Base-by-base conservation (phyloP, 1,140 invertebrate species). In the Rhagoletis zephyria region DNA sequence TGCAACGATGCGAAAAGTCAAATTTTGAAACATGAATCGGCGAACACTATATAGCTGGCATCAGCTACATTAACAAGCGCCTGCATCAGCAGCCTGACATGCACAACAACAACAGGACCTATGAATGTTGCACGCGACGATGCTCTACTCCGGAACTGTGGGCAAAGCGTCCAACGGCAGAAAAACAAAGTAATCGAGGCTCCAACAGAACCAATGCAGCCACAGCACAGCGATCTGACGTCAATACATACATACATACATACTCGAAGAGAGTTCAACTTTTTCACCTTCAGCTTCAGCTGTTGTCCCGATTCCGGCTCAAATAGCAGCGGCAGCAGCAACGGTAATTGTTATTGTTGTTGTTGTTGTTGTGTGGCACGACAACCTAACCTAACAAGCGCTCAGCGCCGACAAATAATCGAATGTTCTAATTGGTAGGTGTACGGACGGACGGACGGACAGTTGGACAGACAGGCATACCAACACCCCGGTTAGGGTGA, bases 351-450 rank as follows among this genome's bases (percentile, higher is more conserved):
- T 81, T 77, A 51, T n/a, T n/a, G 1, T 48, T n/a, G 45, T 51
- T 51, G 45, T 77, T 56, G 4, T 56, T 19, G 64, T 19, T 67
- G 19, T 5, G 14, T 81, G 3, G 12, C 45, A 77, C 70, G 7
- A 77, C 45, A 45, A 77, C 16, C 48, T 10, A 56, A 81, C 48
- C 48, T 10, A 81, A 81, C 48, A 56, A 30, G 6, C 74, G 0
- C 4, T 30, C 74, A 81, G 14, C 12, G 74, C n/a, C n/a, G 74
- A 81, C 51, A 59, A 81, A 56, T 56, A 81, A 81, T 56, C 74
- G 7, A 81, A 81, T 81, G 48, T 51, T 81, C 74, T 81, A 81
- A 81, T 59, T 81, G 51, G 48, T 81, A 77, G 70, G 16, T 77
- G 70, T 0, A 77, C n/a, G 19, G 42, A 19, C 16, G 40, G 2